Conservation (phyloP, 2,888 invertebrate species). For the Pterostichus niger region DNA sequence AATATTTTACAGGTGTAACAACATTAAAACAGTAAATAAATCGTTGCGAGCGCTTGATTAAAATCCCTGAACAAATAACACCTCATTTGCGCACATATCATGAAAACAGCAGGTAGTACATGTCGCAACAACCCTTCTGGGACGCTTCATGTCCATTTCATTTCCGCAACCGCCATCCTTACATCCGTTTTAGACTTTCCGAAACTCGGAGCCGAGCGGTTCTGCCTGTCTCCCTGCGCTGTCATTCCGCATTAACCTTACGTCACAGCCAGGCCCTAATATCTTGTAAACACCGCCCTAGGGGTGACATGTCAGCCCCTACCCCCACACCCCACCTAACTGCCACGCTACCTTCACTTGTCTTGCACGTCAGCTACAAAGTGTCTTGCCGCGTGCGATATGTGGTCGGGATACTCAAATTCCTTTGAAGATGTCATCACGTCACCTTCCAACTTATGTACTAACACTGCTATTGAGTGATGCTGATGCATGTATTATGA, state of each 20-base stretch:
- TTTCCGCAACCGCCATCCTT: neutral
- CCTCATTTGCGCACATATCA: conserved; percentile 15
- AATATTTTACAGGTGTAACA: neutral
- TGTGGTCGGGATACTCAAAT: conserved; percentile 12
- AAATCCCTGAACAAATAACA: conserved; percentile 29
- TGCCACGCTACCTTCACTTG: conserved; percentile 1
- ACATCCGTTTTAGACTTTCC: neutral
- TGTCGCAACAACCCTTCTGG: conserved; percentile 32
- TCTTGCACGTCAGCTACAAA: conserved; percentile 37
- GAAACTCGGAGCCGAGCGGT: conserved; percentile 25
- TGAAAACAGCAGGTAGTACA: conserved; percentile 1
- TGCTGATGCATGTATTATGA: neutral
- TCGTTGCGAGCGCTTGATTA: neutral
- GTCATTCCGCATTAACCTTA: conserved; percentile 56
- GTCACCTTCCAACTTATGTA: neutral
- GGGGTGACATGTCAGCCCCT: conserved; percentile 28
- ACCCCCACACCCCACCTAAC: neutral
- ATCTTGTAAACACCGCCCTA: conserved; percentile 60
- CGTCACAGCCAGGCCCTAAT: conserved; percentile 55
- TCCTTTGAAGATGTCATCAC: conserved; percentile 36
- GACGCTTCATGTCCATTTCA: conserved; percentile 46
- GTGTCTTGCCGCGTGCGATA: conserved; percentile 28
- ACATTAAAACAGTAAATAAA: neutral
- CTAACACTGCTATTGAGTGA: neutral
- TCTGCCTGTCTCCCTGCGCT: conserved; percentile 23